Conservation (phyloP, 1,140 invertebrate genomes). For the Coptotermes formosanus region DNA sequence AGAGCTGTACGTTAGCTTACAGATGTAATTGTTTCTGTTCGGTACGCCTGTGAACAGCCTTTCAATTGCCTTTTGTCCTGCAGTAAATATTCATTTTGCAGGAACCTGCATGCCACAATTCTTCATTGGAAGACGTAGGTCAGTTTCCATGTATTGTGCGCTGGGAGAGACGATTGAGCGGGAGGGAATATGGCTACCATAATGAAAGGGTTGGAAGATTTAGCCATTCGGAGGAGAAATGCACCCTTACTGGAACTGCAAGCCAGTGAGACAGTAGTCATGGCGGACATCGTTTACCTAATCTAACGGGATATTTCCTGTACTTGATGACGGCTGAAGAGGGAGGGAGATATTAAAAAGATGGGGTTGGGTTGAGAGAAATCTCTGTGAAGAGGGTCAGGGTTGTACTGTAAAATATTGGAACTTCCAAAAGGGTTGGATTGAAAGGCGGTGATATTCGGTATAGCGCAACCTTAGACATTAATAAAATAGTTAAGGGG, state of each 20-base stretch:
- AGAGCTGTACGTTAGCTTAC: no score
- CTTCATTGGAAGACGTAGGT: conserved; percentile 11
- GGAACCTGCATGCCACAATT: neutral
- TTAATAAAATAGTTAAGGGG: conserved; percentile 1
- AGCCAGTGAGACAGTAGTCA: neutral
- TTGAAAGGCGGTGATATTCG: neutral
- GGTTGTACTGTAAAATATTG: conserved; percentile 2
- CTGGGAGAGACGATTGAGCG: neutral
- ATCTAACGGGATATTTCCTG: conserved; percentile 18
- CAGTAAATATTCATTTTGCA: neutral
- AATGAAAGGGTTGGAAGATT: neutral
- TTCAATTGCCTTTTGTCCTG: no score
- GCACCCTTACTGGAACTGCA: neutral
- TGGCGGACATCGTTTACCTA: neutral
- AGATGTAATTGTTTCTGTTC: no score
- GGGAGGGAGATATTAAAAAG: neutral
- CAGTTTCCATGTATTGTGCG: neutral
- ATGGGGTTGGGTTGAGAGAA: neutral
- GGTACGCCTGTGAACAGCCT: no score
- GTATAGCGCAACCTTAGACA: neutral
- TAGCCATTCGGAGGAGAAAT: neutral
- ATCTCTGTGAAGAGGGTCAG: neutral
- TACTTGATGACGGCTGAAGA: neutral
- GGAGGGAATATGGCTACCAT: neutral
- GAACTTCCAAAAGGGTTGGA: neutral